These are phyloP conservation scores for Liodrosophila aerea DNA, from an alignment of 2,888 invertebrate species.

Conservation along the genomic window DNA sequence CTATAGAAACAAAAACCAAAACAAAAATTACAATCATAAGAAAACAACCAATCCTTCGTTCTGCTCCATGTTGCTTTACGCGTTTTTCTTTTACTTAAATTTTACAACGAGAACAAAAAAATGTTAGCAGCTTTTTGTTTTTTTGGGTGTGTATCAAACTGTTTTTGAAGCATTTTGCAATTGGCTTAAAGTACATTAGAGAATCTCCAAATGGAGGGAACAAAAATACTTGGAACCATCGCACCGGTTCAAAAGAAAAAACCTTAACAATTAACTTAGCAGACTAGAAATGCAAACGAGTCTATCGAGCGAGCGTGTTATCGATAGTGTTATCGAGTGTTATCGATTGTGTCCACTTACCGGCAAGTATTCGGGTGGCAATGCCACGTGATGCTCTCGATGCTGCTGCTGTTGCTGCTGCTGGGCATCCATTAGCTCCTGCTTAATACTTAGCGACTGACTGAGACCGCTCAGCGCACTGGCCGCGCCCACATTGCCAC, in stretches of 20 bases:
- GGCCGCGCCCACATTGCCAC: conserved; percentile 74
- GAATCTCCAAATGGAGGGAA: conserved; percentile 23
- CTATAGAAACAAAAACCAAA: conserved; percentile 16
- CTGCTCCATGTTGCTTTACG: conserved; percentile 61
- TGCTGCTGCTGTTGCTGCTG: conserved; percentile 79
- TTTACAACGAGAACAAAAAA: conserved; percentile 51
- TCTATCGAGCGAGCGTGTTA: conserved; percentile 2
- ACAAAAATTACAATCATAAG: no score
- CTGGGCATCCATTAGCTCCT: conserved; percentile 82
- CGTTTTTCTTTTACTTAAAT: conserved; percentile 49
- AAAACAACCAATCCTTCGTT: conserved; percentile 78
- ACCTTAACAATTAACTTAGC: conserved; percentile 82
- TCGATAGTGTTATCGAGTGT: neutral
- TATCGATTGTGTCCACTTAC: conserved; percentile 71
- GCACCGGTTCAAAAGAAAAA: conserved; percentile 83
- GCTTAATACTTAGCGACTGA: conserved; percentile 83
- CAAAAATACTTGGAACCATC: conserved; percentile 81
- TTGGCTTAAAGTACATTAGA: conserved; percentile 57
- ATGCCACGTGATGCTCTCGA: conserved; percentile 80
- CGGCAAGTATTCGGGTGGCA: conserved; percentile 82
- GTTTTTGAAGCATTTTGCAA: conserved; percentile 69
- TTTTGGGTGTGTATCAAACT: conserved; percentile 11
- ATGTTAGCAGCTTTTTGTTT: conserved; percentile 39
- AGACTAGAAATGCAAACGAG: conserved; percentile 51
- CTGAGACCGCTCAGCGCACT: conserved; percentile 76